Base-by-base conservation (phyloP, 2,888 invertebrate genomes). In the Dryomyza anilis region DNA sequence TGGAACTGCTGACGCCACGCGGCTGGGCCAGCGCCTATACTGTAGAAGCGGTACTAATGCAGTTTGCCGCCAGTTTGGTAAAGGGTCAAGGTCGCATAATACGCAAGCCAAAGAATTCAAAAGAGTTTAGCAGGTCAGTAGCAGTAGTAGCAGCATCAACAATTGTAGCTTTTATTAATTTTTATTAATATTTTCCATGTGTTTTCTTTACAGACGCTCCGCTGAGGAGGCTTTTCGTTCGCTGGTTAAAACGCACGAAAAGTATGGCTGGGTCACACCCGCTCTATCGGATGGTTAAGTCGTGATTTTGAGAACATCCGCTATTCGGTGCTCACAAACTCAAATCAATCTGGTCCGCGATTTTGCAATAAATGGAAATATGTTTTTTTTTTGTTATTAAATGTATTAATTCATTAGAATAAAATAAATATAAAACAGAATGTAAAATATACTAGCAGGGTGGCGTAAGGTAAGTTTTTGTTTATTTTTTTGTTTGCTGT, bases 221-320 rank as follows among this genome's bases (percentile, higher is more conserved):
- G 94, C 94, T n/a, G 94, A 94, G 81, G 93, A 93, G 77, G 92
- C 94, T 29, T 94, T 94, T 84, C 87, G 93, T 72, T 93, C 92
- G 64, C 86, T 94, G 71, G 94, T 94, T 65, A 93, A 93, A 83
- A 94, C 94, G 8, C 94, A 94, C 79, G 94, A 94, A 79, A 94
- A 94, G 79, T 94, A 94, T 79, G 94, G 94, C 61, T 94, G 94
- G 94, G 94, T 94, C 56, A 94, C 94, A 27, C 94, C 94, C 27
- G 89, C 93, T 16, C 86, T 94, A 68, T 89, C 93, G 52, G 94
- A 94, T 82, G 94, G 94, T 79, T 94, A 90, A 89, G 73, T 45
- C 43, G 63, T 10, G 19, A 19, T 46, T 5, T 46, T 23, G 12
- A 21, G 21, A 14, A 14, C 23, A 1, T 10, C 50, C 19, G 25